Percentiles rank a stretch among this genome's conserved stretches.
These are phyloP conservation scores for Diarsia mendica DNA, from an alignment of 2,888 invertebrate genomes.

Conservation along the genomic window DNA sequence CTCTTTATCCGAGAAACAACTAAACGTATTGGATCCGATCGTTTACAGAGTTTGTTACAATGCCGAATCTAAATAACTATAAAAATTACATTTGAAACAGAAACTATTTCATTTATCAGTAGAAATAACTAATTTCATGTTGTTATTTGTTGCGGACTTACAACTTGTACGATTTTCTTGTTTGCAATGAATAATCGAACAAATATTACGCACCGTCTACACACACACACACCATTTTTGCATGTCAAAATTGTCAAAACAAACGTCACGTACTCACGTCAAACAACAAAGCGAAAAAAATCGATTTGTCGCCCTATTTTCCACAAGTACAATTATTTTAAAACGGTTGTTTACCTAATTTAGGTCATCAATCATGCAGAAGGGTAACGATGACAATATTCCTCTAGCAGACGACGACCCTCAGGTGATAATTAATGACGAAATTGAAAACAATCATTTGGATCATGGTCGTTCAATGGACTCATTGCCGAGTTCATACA, in stretches of 20 bases:
- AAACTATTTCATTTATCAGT: not conserved
- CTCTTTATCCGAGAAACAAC: not conserved
- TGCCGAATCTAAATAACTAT: too few relatives aligned
- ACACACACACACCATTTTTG: conserved; percentile 9
- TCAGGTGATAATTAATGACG: conserved; percentile 96
- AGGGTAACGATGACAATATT: conserved; percentile 96
- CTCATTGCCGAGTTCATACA: conserved; percentile 95
- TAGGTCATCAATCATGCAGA: conserved; percentile 90
- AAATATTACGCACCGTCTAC: not conserved
- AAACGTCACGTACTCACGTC: conserved; percentile 40
- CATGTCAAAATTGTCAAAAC: conserved; percentile 40
- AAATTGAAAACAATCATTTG: conserved; percentile 92
- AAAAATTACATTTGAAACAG: not conserved
- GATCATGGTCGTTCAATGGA: conserved; percentile 96
- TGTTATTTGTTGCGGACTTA: not conserved
- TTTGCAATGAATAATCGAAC: not conserved
- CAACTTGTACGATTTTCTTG: not conserved
- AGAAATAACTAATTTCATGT: not conserved
- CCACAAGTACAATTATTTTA: conserved; percentile 3
- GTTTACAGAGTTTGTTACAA: conserved; percentile 2
- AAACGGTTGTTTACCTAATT: conserved; percentile 17
- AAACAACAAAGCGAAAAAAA: conserved; percentile 59
- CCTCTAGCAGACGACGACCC: conserved; percentile 98
- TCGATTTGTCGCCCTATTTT: conserved; percentile 63
- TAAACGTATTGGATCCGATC: not conserved